These are phyloP conservation scores for Nysson spinosus DNA, from an alignment of 2,888 invertebrate species.

Conservation along the genomic window DNA sequence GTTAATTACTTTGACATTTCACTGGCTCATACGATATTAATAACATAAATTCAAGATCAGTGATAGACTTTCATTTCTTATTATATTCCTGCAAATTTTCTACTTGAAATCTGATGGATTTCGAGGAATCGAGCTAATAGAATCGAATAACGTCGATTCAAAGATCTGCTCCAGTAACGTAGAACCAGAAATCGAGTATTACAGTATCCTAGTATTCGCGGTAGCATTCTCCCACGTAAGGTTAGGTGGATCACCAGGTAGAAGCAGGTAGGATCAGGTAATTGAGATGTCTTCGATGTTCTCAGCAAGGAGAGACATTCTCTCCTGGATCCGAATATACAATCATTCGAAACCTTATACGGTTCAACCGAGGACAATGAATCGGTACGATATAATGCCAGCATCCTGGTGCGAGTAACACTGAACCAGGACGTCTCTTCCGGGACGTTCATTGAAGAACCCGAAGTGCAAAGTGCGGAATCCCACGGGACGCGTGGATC, in stretches of 20 bases:
- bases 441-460: conserved; percentile 51
- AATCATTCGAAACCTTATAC: conserved; percentile 63
- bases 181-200: neutral
- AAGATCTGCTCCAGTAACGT: neutral
- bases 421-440: conserved; percentile 47
- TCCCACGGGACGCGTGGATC: conserved; percentile 56
- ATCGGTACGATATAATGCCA: conserved; percentile 42
- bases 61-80: too few species aligned
- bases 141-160: too few species aligned
- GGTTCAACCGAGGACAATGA: conserved; percentile 54
- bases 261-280: conserved; percentile 61
- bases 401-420: conserved; percentile 49
- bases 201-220: neutral
- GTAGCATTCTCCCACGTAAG: conserved; percentile 31
- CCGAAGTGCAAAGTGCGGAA: conserved; percentile 40
- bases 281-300: conserved; percentile 67
- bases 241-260: conserved; percentile 52
- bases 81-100: too few species aligned
- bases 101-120: too few species aligned
- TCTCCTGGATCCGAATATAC: conserved; percentile 38
- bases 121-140: too few species aligned
- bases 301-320: conserved; percentile 47
- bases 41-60: too few species aligned
- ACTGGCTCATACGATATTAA: too few species aligned
- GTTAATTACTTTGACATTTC: too few species aligned